These are phyloP conservation scores for Torymus tubicola DNA, from an alignment of 2,888 invertebrate species.

Conservation along the genomic window DNA sequence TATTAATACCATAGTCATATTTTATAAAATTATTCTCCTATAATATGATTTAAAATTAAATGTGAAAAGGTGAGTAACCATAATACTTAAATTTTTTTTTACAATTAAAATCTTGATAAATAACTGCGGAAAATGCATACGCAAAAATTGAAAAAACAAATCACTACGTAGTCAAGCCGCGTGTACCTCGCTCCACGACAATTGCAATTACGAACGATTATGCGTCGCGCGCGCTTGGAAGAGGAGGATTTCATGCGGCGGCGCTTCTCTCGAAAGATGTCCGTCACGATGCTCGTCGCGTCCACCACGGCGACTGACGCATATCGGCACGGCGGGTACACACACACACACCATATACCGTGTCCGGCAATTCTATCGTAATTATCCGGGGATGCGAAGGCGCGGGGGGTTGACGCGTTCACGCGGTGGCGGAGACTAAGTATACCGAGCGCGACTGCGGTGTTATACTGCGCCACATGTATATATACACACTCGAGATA, in stretches of 20 bases:
- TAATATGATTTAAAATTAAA: too few relatives aligned
- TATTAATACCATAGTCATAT: too few relatives aligned
- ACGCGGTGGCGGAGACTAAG: not conserved
- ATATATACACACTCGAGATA: too few relatives aligned
- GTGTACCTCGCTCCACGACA: not conserved
- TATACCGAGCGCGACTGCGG: not conserved
- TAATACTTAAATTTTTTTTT: too few relatives aligned
- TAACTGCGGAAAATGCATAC: too few relatives aligned
- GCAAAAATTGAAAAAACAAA: not conserved
- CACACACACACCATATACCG: constrained; percentile 6
- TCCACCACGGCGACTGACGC: constrained; percentile 15
- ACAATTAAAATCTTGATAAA: not conserved
- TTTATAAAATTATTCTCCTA: too few relatives aligned
- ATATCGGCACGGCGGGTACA: constrained; percentile 22
- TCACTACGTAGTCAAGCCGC: too few relatives aligned
- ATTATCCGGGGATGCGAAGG: constrained; percentile 39
- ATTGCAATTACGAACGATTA: constrained; percentile 48
- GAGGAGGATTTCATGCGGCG: too few relatives aligned
- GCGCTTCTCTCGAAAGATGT: constrained; percentile 36
- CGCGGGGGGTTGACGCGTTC: constrained; percentile 41
- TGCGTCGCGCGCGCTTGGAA: not conserved
- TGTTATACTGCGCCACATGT: too few relatives aligned
- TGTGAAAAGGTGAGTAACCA: too few relatives aligned
- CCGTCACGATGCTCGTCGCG: constrained; percentile 27
- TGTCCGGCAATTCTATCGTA: constrained; percentile 52